A percentile compares a stretch with the other conserved stretches of the same genome.
phyloP scores from a whole-genome alignment of 1,140 invertebrate genomes.

The Pissodes strobi region DNA sequence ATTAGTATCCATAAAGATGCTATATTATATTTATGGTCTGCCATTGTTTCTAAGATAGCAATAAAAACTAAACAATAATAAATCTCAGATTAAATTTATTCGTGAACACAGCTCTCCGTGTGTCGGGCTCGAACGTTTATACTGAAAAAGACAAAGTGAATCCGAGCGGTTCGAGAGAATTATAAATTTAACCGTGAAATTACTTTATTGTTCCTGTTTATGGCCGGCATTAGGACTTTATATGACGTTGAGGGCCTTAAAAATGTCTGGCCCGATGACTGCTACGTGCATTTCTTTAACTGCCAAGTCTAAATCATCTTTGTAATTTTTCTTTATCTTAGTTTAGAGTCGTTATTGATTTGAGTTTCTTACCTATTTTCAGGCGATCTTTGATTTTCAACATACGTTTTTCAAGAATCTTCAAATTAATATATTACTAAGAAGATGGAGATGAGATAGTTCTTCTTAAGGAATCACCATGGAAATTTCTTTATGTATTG shows the following conservation, averaged over 20 bases:
- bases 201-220: constrained; percentile 35
- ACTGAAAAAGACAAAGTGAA: constrained; percentile 8
- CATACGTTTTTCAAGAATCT: too few relatives aligned
- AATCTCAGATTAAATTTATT: constrained; percentile 1
- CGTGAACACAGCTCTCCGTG: background rate
- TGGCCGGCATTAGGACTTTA: constrained; percentile 20
- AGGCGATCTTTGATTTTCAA: too few relatives aligned
- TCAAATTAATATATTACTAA: too few relatives aligned
- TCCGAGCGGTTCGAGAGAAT: constrained; percentile 14
- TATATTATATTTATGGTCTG: too few relatives aligned
- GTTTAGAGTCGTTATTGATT: too few relatives aligned
- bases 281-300: constrained; percentile 14
- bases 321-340: too few relatives aligned
- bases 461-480: too few relatives aligned
- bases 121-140: constrained; percentile 1
- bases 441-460: too few relatives aligned
- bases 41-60: too few relatives aligned
- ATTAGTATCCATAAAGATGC: background rate
- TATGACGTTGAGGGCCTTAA: constrained; percentile 20
- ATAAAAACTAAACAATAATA: too few relatives aligned
- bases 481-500: too few relatives aligned
- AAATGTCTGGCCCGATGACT: background rate
- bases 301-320: background rate
- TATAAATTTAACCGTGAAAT: constrained; percentile 34
- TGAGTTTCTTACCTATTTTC: too few relatives aligned